Conservation (phyloP, 37 sponge, comb jelly and placozoan species). For the Beroe ovata region DNA sequence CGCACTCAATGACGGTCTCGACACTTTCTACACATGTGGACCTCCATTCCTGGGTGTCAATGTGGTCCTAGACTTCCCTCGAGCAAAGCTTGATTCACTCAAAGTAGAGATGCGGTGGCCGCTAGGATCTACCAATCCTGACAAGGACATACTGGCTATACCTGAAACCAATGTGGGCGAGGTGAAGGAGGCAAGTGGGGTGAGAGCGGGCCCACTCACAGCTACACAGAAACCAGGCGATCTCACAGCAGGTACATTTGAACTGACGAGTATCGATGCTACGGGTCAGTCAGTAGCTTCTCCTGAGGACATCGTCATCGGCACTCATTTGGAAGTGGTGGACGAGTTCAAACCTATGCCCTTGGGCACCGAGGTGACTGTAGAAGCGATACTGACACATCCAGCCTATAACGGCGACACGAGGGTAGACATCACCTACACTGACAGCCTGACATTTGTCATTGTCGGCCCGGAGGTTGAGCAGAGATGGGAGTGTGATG, state of each 20-base stretch:
- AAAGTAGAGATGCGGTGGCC: constrained; percentile 43
- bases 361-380: not conserved
- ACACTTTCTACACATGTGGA: constrained; percentile 52
- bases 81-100: not conserved
- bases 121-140: constrained; percentile 23
- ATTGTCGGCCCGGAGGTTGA: constrained; percentile 48
- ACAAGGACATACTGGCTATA: constrained; percentile 11
- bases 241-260: constrained; percentile 24
- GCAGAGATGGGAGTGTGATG: constrained; percentile 53
- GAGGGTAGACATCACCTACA: not conserved
- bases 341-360: constrained; percentile 22
- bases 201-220: constrained; percentile 62
- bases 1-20: constrained; percentile 2
- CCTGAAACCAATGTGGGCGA: constrained; percentile 7
- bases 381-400: constrained; percentile 25
- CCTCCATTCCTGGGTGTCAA: constrained; percentile 54
- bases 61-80: constrained; percentile 43
- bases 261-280: constrained; percentile 18
- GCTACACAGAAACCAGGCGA: constrained; percentile 56
- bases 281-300: constrained; percentile 12
- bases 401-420: constrained; percentile 21
- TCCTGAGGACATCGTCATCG: constrained; percentile 35
- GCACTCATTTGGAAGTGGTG: not conserved
- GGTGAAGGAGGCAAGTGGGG: constrained; percentile 27
- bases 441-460: not conserved